phyloP scores from a whole-genome alignment of 2,797 vertebrate genomes.

The Hyperoplus lanceolatus region DNA sequence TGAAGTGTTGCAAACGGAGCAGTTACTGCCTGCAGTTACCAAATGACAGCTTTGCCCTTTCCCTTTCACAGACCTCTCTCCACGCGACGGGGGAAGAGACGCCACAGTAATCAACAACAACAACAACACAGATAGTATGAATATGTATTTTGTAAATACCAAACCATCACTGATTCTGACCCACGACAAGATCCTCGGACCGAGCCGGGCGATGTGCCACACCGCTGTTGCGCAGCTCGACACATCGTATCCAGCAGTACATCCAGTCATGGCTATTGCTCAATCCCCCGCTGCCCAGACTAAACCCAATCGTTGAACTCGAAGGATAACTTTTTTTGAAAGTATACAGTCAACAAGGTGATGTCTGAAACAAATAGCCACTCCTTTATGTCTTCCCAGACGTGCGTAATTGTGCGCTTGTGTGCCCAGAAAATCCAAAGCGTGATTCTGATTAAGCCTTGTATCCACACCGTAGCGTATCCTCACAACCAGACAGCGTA shows the following conservation, averaged over 20 bases:
- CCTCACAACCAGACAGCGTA: slow-evolving; percentile 56
- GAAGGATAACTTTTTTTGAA: slow-evolving; percentile 15
- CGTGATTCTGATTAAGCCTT: slow-evolving; percentile 61
- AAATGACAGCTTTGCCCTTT: slow-evolving; percentile 69
- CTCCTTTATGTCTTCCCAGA: slow-evolving; percentile 66
- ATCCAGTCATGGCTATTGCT: slow-evolving; percentile 72
- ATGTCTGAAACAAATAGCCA: slow-evolving; percentile 55
- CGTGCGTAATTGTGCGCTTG: slow-evolving; percentile 80
- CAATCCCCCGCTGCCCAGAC: slow-evolving; percentile 59
- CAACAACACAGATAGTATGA: neutral
- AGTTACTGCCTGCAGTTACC: slow-evolving; percentile 63
- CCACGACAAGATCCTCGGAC: slow-evolving; percentile 56
- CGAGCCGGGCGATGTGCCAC: slow-evolving; percentile 80
- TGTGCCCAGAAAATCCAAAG: slow-evolving; percentile 60
- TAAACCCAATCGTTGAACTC: slow-evolving; percentile 37
- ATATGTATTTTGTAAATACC: slow-evolving; percentile 11
- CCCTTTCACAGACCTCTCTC: slow-evolving; percentile 36
- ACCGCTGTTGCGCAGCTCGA: slow-evolving; percentile 83
- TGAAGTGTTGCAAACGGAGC: slow-evolving; percentile 72
- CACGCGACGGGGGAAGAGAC: neutral
- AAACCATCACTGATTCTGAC: slow-evolving; percentile 42
- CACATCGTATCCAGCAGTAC: slow-evolving; percentile 70
- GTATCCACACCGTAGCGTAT: slow-evolving; percentile 61
- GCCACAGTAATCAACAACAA: slow-evolving; percentile 13
- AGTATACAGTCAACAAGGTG: slow-evolving; percentile 18